Conservation (phyloP, 2,888 invertebrate genomes). For the Ichneumoninae sp. region DNA sequence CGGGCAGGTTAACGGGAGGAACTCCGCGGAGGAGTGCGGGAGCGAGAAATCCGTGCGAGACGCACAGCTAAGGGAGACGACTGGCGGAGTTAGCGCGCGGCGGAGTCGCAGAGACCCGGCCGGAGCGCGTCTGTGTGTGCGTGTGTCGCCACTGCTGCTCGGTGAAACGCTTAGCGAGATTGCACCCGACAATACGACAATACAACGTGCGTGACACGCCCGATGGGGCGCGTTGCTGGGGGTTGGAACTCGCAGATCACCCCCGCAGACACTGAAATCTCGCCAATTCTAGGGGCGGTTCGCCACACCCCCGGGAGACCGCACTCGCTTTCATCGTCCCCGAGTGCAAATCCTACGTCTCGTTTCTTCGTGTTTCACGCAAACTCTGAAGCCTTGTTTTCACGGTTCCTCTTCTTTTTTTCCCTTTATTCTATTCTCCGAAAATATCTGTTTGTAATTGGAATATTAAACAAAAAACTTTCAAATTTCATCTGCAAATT, state of each 20-base stretch:
- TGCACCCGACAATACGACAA: conserved; percentile 84
- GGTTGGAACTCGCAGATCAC: conserved; percentile 51
- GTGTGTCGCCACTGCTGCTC: conserved; percentile 69
- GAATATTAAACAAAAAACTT: too few species aligned
- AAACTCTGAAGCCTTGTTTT: background rate
- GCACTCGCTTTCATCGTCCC: conserved; percentile 66
- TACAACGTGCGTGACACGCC: conserved; percentile 83
- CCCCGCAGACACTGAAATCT: conserved; percentile 80
- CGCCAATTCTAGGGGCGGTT: conserved; percentile 83
- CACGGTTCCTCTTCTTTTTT: background rate
- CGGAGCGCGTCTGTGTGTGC: conserved; percentile 11
- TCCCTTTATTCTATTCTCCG: background rate
- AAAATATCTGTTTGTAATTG: too few species aligned
- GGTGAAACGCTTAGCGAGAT: conserved; percentile 84
- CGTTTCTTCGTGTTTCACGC: background rate
- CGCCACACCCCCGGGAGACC: conserved; percentile 78
- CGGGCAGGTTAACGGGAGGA: conserved; percentile 55
- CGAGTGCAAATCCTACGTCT: conserved; percentile 25
- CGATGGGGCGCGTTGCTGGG: conserved; percentile 76
- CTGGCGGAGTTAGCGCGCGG: background rate
- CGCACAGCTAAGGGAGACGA: conserved; percentile 15
- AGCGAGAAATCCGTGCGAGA: conserved; percentile 60
- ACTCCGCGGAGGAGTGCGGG: conserved; percentile 58
- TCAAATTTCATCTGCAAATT: too few species aligned
- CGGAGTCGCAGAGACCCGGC: conserved; percentile 39